Evolutionary conservation across 2,113 vertebrate species (phyloP).

Genomic region (Pluvianellus socialis): DNA sequence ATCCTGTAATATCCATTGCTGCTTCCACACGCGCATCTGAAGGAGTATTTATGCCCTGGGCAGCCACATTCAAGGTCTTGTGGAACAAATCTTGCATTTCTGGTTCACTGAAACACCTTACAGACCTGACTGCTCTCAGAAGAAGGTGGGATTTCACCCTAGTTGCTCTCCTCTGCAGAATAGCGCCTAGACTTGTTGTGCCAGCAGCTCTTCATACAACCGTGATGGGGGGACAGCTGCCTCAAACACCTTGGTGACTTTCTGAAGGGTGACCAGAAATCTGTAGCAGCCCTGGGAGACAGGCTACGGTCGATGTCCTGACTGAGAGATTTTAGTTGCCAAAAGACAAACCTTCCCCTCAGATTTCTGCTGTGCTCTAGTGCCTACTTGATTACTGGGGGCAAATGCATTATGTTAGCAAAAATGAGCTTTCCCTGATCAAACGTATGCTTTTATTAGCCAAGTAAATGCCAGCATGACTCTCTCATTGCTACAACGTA

Average conservation of each 20-base stretch:
- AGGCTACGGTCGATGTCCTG: not conserved
- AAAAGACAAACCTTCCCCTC: not conserved
- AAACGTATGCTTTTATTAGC: conserved; percentile 64
- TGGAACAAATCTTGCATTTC: not conserved
- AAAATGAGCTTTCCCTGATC: conserved; percentile 52
- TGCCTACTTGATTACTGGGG: not conserved
- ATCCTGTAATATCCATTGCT: not conserved
- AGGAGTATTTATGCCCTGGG: not conserved
- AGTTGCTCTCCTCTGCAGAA: not conserved
- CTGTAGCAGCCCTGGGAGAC: not conserved
- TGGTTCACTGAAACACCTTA: not conserved
- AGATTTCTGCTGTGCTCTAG: conserved; percentile 30
- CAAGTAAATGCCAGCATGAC: conserved; percentile 69
- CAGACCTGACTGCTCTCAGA: not conserved
- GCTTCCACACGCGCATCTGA: not conserved
- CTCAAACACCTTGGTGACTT: not conserved
- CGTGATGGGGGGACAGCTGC: not conserved
- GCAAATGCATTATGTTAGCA: conserved; percentile 40
- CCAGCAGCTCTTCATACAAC: not conserved
- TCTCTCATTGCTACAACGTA: conserved; percentile 75
- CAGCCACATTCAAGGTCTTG: not conserved
- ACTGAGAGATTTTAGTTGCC: not conserved
- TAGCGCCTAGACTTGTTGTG: not conserved
- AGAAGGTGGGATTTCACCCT: not conserved
- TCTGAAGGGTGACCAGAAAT: not conserved